These are phyloP conservation scores for Druon quercuslanigerum DNA, from an alignment of 1,140 invertebrate genomes.

Conservation along the genomic window DNA sequence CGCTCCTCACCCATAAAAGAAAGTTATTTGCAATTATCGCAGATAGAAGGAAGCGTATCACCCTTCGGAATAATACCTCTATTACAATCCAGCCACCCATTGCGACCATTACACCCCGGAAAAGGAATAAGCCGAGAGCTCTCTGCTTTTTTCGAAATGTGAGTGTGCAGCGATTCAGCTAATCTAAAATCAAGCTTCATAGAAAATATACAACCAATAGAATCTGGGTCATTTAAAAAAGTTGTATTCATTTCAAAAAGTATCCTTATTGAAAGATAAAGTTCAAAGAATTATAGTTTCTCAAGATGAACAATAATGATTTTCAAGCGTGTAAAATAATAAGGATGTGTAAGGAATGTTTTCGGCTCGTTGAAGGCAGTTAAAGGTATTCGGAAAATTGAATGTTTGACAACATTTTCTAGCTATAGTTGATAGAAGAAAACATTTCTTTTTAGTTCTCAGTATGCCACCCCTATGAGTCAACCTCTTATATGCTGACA, in stretches of 20 bases:
- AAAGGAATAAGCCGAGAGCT: conserved; percentile 47
- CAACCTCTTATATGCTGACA: neutral
- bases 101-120: conserved; percentile 58
- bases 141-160: too few relatives aligned
- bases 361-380: neutral
- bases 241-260: too few relatives aligned
- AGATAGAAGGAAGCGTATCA: conserved; percentile 60
- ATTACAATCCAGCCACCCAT: conserved; percentile 75
- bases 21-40: conserved; percentile 72
- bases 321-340: too few relatives aligned
- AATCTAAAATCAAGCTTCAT: too few relatives aligned
- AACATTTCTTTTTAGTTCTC: neutral
- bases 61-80: conserved; percentile 71
- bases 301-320: too few relatives aligned
- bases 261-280: too few relatives aligned
- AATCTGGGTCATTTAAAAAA: too few relatives aligned
- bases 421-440: neutral
- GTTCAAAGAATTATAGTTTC: too few relatives aligned
- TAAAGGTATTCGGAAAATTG: neutral
- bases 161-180: too few relatives aligned
- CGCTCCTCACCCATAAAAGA: conserved; percentile 60
- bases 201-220: too few relatives aligned
- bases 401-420: conserved; percentile 28
- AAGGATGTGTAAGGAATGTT: too few relatives aligned
- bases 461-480: conserved; percentile 1